Evolutionary conservation across 2,113 vertebrate species (phyloP).

Genomic region (Ahaetulla prasina): DNA sequence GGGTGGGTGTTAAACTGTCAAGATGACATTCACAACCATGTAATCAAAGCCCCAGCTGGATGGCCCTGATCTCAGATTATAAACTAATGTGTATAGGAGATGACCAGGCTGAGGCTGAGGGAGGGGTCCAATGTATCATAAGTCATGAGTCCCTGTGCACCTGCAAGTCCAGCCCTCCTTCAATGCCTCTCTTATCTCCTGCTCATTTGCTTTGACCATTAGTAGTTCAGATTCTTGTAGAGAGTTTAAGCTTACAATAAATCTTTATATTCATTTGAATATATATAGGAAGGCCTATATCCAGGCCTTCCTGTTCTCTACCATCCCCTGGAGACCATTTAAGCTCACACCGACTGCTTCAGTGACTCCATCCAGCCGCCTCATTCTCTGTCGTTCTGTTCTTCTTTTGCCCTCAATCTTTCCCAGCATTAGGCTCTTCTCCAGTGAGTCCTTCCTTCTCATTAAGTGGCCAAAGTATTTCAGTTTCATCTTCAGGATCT

Average conservation of each 20-base stretch:
- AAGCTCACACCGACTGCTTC: too few species aligned
- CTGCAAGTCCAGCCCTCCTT: not conserved
- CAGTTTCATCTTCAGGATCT: too few species aligned
- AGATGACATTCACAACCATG: not conserved
- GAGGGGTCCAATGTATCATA: not conserved
- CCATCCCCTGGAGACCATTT: too few species aligned
- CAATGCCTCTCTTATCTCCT: not conserved
- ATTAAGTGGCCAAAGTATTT: too few species aligned
- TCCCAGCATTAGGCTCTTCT: too few species aligned
- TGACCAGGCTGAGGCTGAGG: not conserved
- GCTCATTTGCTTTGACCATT: not conserved
- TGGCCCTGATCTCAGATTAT: not conserved
- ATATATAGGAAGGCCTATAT: too few species aligned
- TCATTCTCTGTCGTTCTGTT: too few species aligned
- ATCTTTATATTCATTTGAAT: not conserved
- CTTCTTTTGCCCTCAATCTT: too few species aligned
- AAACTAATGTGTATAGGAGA: not conserved
- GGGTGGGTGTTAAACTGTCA: not conserved
- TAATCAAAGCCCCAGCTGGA: not conserved
- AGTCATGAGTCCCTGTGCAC: not conserved
- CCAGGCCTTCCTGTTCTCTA: too few species aligned
- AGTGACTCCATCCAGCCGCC: too few species aligned
- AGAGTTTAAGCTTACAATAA: not conserved
- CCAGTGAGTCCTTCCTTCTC: too few species aligned
- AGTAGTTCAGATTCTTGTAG: not conserved